phyloP scores from a whole-genome alignment of 2,888 invertebrate genomes.

The Mesopsocus fuscifrons region DNA sequence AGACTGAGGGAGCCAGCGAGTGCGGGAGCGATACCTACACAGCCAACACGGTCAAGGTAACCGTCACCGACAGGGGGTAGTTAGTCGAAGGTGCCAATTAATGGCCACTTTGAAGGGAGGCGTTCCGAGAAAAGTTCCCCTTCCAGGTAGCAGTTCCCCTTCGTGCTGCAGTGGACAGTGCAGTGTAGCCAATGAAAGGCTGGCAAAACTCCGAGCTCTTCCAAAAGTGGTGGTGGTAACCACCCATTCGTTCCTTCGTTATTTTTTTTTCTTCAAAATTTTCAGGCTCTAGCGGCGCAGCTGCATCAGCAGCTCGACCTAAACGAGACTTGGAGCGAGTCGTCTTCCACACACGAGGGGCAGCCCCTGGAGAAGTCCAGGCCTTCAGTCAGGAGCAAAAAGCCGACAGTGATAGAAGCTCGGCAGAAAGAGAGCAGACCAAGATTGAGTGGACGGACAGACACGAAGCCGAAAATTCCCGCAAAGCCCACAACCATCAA shows the following conservation, averaged over 20 bases:
- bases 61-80: slow-evolving; percentile 31
- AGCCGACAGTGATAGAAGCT: not conserved
- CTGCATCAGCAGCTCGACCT: no score
- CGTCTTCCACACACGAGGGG: slow-evolving; percentile 1
- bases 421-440: no score
- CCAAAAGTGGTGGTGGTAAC: no score
- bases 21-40: slow-evolving; percentile 52
- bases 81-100: no score
- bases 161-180: no score
- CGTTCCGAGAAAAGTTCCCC: no score
- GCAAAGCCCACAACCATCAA: slow-evolving; percentile 13
- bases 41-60: slow-evolving; percentile 24
- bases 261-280: no score
- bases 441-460: slow-evolving; percentile 8
- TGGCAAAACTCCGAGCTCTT: no score
- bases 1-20: slow-evolving; percentile 35
- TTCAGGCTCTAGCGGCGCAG: no score
- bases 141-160: no score
- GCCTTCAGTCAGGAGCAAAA: not conserved
- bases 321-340: slow-evolving; percentile 1
- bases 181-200: no score
- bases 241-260: slow-evolving; percentile 20
- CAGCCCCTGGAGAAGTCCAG: not conserved
- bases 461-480: slow-evolving; percentile 7
- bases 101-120: no score